These are phyloP conservation scores for Conus betulinus DNA, from an alignment of 1,140 invertebrate genomes.

Conservation along the genomic window DNA sequence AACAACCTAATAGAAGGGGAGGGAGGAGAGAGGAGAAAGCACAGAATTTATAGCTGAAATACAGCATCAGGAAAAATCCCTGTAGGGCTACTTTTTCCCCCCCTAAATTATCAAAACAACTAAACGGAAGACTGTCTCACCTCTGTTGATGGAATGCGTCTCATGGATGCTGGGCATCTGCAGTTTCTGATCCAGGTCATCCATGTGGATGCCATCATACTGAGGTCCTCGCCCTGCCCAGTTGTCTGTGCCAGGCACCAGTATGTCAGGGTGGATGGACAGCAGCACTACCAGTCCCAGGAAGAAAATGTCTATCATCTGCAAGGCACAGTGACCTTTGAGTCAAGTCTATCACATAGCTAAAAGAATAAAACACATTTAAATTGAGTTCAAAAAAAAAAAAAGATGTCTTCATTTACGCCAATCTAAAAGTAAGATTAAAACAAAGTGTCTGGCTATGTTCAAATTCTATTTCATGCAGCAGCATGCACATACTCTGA, in stretches of 20 bases:
- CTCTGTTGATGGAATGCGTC: background rate
- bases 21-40: too few relatives aligned
- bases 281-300: conserved; percentile 52
- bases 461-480: too few relatives aligned
- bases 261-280: conserved; percentile 59
- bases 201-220: conserved; percentile 48
- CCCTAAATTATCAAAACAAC: too few relatives aligned
- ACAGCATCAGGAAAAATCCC: too few relatives aligned
- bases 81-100: too few relatives aligned
- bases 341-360: conserved; percentile 13
- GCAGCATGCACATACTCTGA: too few relatives aligned
- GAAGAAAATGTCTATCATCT: conserved; percentile 54
- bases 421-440: conserved; percentile 1
- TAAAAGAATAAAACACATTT: conserved; percentile 7
- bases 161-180: background rate
- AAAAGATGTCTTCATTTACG: too few relatives aligned
- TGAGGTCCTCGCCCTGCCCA: conserved; percentile 8
- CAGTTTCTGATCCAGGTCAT: conserved; percentile 38
- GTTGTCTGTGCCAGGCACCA: conserved; percentile 39
- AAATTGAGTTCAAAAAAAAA: background rate
- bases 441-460: too few relatives aligned
- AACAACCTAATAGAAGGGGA: too few relatives aligned
- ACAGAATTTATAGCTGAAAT: background rate
- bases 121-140: background rate
- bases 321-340: conserved; percentile 28